A percentile compares a stretch with the other conserved stretches of the same genome.
Conservation (phyloP, 2,113 vertebrate genomes). For the Apodemus sylvaticus region DNA sequence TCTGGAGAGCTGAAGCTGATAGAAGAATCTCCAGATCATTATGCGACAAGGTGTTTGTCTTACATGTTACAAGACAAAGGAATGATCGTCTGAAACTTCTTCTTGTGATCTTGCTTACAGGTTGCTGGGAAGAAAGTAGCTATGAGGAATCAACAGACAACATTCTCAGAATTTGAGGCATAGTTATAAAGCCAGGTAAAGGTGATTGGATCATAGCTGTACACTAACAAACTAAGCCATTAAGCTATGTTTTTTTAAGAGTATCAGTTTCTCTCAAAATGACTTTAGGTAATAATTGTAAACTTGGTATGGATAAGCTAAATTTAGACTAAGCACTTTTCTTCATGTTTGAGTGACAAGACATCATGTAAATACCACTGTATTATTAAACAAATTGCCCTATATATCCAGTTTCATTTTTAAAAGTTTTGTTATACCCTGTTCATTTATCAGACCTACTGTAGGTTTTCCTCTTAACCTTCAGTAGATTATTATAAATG, state of each 20-base stretch:
- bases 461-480: background rate
- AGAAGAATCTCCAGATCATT: background rate
- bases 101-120: background rate
- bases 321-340: slow-evolving; percentile 27
- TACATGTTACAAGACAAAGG: background rate
- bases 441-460: background rate
- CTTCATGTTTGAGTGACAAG: slow-evolving; percentile 21
- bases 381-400: slow-evolving; percentile 20
- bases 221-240: background rate
- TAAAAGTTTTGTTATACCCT: background rate
- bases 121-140: background rate
- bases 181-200: background rate
- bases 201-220: no score
- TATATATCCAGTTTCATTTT: slow-evolving; percentile 37
- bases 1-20: background rate
- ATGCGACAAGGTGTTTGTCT: background rate
- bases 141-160: background rate
- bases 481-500: background rate
- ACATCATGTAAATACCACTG: slow-evolving; percentile 5
- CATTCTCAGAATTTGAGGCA: background rate
- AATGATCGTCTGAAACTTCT: background rate
- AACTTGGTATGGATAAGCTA: background rate
- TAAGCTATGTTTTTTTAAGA: background rate
- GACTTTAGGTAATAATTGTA: slow-evolving; percentile 14
- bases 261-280: background rate